Conservation (phyloP, 2,797 vertebrate species). For the Nannoperca obscura region DNA sequence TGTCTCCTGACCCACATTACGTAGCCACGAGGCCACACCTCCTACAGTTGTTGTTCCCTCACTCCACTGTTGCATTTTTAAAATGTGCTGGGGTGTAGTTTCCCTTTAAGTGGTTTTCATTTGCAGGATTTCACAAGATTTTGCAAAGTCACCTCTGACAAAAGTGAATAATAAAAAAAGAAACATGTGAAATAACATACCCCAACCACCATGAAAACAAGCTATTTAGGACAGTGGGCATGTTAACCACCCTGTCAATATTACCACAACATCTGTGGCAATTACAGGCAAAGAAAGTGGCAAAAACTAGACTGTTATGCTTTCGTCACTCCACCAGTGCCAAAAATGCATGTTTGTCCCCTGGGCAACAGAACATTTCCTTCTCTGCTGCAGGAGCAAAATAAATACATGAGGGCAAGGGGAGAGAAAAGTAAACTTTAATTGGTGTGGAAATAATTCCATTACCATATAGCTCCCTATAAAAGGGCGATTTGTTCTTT, state of each 20-base stretch:
- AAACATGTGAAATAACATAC: slow-evolving; percentile 3
- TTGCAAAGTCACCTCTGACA: background rate
- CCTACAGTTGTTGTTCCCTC: too few species aligned
- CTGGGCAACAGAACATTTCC: slow-evolving; percentile 48
- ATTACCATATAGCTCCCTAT: slow-evolving; percentile 73
- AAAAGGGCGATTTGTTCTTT: slow-evolving; percentile 78
- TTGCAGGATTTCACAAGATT: slow-evolving; percentile 38
- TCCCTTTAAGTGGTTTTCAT: slow-evolving; percentile 19
- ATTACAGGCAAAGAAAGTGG: slow-evolving; percentile 18
- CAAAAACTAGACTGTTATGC: slow-evolving; percentile 20
- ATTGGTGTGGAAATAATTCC: slow-evolving; percentile 76
- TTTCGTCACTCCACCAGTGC: background rate
- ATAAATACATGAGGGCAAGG: slow-evolving; percentile 58
- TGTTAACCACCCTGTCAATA: slow-evolving; percentile 39
- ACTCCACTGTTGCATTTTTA: too few species aligned
- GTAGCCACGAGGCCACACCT: too few species aligned
- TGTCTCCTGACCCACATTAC: too few species aligned
- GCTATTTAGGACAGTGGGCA: slow-evolving; percentile 12
- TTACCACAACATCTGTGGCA: slow-evolving; percentile 31
- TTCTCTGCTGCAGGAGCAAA: slow-evolving; percentile 52
- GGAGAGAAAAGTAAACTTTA: slow-evolving; percentile 66
- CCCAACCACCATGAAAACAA: slow-evolving; percentile 19
- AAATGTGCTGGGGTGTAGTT: too few species aligned
- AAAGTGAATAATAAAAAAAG: slow-evolving; percentile 3
- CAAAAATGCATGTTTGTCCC: slow-evolving; percentile 38